Conservation (phyloP, 2,113 vertebrate genomes). For the Neotoma lepida region DNA sequence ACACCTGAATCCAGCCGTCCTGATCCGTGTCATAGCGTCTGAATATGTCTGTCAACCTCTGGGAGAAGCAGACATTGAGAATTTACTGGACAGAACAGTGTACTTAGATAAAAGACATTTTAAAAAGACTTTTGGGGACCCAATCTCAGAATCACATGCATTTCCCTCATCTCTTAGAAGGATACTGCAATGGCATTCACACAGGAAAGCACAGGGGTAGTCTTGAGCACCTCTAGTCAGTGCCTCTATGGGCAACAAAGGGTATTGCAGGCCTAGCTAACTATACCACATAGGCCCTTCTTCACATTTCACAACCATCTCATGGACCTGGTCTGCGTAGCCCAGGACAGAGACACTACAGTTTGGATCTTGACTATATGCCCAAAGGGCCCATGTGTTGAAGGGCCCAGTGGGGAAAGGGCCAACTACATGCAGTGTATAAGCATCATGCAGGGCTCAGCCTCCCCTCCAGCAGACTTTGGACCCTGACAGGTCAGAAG, state of each 20-base stretch:
- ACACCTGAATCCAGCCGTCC: slow-evolving; percentile 99
- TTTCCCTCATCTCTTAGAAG: neutral
- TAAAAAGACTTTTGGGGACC: neutral
- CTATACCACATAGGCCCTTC: neutral
- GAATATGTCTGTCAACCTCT: slow-evolving; percentile 98
- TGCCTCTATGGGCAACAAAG: neutral
- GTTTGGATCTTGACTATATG: neutral
- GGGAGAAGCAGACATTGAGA: slow-evolving; percentile 56
- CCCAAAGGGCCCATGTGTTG: neutral
- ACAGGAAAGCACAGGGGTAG: neutral
- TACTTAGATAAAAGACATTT: neutral
- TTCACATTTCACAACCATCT: neutral
- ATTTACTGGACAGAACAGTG: neutral
- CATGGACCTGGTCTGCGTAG: neutral
- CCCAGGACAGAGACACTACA: neutral
- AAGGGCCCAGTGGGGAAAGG: neutral
- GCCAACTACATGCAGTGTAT: neutral
- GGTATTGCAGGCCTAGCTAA: neutral
- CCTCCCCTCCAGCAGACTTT: neutral
- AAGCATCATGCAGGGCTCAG: neutral
- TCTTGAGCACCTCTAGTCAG: neutral
- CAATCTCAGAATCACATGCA: neutral
- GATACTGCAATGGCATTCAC: neutral
- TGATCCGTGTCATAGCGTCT: slow-evolving; percentile 96
- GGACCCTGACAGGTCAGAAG: neutral